Evolutionary conservation across 2,797 vertebrate species (phyloP).

Genomic region (Thamnophis elegans): DNA sequence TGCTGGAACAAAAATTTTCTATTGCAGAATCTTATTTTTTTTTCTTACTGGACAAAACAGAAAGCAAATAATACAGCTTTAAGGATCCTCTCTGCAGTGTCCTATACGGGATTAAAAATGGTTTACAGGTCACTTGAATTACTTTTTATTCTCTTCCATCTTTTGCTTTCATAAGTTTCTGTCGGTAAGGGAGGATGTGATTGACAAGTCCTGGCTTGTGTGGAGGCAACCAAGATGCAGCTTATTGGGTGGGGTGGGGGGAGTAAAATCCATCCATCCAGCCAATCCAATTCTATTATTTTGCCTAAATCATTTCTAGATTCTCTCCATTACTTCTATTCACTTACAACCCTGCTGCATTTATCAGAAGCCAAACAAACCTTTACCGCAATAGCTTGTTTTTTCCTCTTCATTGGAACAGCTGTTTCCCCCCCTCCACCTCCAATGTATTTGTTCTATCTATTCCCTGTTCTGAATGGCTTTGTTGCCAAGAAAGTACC

Average conservation of each 20-base stretch:
- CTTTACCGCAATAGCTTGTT: neutral
- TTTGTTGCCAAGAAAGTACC: neutral
- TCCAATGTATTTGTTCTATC: neutral
- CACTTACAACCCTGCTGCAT: neutral
- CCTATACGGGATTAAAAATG: conserved; percentile 9
- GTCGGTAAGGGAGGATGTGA: conserved; percentile 10
- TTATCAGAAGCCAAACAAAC: conserved; percentile 15
- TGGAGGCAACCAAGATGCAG: neutral
- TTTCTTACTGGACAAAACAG: neutral
- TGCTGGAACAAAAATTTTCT: neutral
- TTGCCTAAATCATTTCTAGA: conserved; percentile 8
- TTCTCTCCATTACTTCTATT: conserved; percentile 12
- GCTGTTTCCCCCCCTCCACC: neutral
- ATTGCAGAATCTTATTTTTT: neutral
- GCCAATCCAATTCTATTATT: conserved; percentile 15
- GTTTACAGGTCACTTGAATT: neutral
- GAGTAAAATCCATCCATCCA: neutral
- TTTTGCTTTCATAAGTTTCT: neutral
- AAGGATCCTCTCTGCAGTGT: neutral
- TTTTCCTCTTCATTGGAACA: neutral
- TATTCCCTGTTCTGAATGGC: conserved; percentile 11
- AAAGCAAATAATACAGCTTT: neutral
- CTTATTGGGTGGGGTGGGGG: neutral
- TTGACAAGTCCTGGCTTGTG: conserved; percentile 23
- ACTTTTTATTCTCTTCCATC: neutral